phyloP scores from a whole-genome alignment of 2,113 vertebrate species.

The Ptyas mucosa region DNA sequence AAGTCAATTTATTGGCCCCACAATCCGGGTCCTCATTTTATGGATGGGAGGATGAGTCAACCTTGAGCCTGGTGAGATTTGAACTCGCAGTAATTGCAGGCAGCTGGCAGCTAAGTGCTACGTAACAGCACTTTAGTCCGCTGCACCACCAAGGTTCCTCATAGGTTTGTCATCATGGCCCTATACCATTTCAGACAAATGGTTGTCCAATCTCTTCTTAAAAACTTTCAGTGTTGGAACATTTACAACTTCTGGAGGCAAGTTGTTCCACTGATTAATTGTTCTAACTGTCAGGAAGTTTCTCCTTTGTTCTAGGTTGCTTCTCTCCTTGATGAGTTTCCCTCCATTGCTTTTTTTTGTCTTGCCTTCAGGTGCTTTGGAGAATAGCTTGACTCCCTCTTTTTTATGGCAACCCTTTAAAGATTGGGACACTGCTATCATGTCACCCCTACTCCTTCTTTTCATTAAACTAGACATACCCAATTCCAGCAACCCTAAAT shows the following conservation, averaged over 20 bases:
- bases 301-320: background rate
- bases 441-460: background rate
- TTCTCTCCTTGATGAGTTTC: background rate
- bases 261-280: background rate
- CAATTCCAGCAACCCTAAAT: background rate
- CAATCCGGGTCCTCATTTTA: too few relatives aligned
- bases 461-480: background rate
- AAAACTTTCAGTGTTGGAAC: background rate
- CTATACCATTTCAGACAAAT: background rate
- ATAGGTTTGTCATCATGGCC: too few relatives aligned
- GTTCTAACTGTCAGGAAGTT: background rate
- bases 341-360: background rate
- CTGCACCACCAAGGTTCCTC: too few relatives aligned
- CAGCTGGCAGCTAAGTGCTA: too few relatives aligned
- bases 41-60: too few relatives aligned
- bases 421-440: background rate
- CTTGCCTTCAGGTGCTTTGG: background rate
- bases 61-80: too few relatives aligned
- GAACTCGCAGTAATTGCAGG: too few relatives aligned
- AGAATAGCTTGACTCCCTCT: background rate
- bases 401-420: background rate
- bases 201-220: background rate
- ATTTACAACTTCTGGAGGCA: background rate
- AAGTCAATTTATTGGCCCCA: too few relatives aligned
- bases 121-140: too few relatives aligned